Base-by-base conservation (phyloP, 2,113 vertebrate species). In the Suricata suricatta region DNA sequence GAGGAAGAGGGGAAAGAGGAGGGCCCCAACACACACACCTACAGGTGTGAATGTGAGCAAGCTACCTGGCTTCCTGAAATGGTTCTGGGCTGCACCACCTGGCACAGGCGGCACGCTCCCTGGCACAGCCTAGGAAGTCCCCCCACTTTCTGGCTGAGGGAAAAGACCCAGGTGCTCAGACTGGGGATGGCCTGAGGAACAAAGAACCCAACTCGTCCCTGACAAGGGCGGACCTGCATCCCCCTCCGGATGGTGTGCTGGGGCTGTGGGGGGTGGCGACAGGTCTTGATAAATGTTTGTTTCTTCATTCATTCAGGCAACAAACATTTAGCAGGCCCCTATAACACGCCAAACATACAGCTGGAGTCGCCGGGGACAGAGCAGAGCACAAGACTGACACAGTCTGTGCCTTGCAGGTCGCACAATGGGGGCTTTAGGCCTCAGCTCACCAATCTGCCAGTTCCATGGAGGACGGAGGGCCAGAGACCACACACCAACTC, bases 181-280 rank as follows among this genome's bases (percentile, higher is more conserved):
- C 3, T 19, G 54, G 44, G 90, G 60, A 31, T 19, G 29, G 63
- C 44, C 60, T 89, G 13, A 50, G 85, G 35, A 82, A 85, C 85
- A 88, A 88, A 92, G 54, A 63, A 5, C 8, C 35, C 38, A n/a
- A 60, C 52, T 66, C 72, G 35, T 66, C 44, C 35, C 66, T 41
- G 80, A 38, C 5, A 47, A 83, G n/a, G 68, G 27, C 11, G 1
- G 17, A 14, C 57, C 71, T 44, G 5, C 1, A 7, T 8, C 44
- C 12, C 12, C 19, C 60, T 63, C 76, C 9, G 64, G 52, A 35
- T 50, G 68, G 60, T 21, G 16, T 8, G 16, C 54, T 79, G 0
- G 0, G 50, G 60, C 41, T 41, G 13, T 12, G 50, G 9, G 9
- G 50, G 50, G 41, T 41, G 13, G 50, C 2, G 50, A 7, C 0